Base-by-base conservation (phyloP, 2,113 vertebrate species). In the Campylorhamphus procurvoides region DNA sequence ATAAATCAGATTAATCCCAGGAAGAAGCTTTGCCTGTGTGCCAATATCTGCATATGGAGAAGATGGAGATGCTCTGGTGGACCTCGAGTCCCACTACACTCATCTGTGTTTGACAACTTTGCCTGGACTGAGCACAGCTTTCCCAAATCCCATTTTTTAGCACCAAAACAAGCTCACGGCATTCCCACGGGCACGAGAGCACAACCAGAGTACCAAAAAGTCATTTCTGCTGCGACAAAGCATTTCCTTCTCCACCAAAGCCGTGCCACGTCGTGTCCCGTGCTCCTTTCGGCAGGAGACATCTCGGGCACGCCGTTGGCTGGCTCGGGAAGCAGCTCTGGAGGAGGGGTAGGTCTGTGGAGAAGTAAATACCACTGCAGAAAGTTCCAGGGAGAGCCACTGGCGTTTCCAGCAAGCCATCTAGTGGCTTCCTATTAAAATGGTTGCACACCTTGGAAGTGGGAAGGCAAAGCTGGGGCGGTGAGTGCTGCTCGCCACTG, bases 381-480 rank as follows among this genome's bases (percentile, higher is more conserved):
- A 92, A 96, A 83, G 83, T 95, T 96, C 88, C 93, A 94, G 90
- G 1, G 76, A 80, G 93, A 93, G 90, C 49, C 0, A 0, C 47
- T 5, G 6, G 64, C 0, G 76, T 84, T 97, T 96, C 85, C 96
- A 94, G 96, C 92, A 96, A 97, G 96, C 96, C 96, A 95, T 89
- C 96, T 96, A 95, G 93, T 93, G 96, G 96, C 86, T 96, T 93
- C 66, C 88, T 84, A 0, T 72, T 84, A 72, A 78, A 96, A 81
- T 4, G 12, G 31, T 92, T 90, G 55, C 29, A 2, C 1, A 24
- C 52, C 85, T 87, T 85, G 31, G 55, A 42, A 13, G 11, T 84
- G 68, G 82, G 92, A 46, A 60, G 39, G 63, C 1, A 7, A 56
- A 58, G 42, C 72, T 59, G 47, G 29, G 67, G 60, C 15, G 3